Conservation (phyloP, 2,797 vertebrate species). For the Peromyscus aztecus region DNA sequence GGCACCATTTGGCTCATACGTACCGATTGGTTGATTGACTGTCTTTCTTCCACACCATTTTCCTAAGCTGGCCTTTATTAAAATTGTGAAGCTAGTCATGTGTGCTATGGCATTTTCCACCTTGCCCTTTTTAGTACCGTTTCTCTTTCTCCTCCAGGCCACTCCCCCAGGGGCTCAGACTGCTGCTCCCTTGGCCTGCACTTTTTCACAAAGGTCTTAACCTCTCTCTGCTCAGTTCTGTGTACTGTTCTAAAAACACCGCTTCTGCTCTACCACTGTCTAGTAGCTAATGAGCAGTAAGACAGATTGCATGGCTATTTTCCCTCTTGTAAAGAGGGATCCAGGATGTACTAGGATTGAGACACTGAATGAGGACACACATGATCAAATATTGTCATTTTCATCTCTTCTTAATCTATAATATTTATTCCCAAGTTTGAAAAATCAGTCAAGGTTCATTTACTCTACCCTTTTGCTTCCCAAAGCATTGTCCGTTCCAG, state of each 20-base stretch:
- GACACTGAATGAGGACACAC: not conserved
- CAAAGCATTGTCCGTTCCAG: not conserved
- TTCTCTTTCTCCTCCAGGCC: not conserved
- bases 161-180: not conserved
- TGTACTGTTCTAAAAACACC: not conserved
- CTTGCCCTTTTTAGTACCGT: not conserved
- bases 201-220: not conserved
- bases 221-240: not conserved
- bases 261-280: not conserved
- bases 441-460: not conserved
- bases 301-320: not conserved
- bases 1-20: too few relatives aligned
- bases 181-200: rapidly evolving
- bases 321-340: not conserved
- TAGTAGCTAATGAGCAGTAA: not conserved
- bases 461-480: not conserved
- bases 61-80: not conserved
- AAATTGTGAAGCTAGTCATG: not conserved
- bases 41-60: not conserved
- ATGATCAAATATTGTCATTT: not conserved
- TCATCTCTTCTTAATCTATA: not conserved
- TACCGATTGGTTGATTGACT: not conserved
- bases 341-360: not conserved
- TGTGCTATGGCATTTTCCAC: not conserved
- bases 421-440: not conserved